phyloP scores from a whole-genome alignment of 2,888 invertebrate genomes.

The Habrosyne pyritoides region DNA sequence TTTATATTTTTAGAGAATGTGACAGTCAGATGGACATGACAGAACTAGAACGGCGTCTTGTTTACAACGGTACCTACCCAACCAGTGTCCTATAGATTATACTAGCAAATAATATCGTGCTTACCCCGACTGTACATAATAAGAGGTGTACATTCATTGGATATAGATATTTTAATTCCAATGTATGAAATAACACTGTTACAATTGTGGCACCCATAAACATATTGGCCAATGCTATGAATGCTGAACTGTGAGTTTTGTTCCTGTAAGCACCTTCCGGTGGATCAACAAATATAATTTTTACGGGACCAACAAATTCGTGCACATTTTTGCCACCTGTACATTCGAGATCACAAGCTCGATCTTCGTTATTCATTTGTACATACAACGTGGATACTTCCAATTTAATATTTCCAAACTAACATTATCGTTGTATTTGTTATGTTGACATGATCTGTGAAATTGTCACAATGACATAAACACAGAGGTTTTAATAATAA shows the following conservation, averaged over 20 bases:
- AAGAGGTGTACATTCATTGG: conserved; percentile 45
- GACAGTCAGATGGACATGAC: too few relatives aligned
- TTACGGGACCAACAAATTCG: conserved; percentile 63
- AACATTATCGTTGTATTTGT: neutral
- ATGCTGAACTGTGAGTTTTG: conserved; percentile 38
- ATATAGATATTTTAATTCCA: conserved; percentile 32
- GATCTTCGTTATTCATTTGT: conserved; percentile 15
- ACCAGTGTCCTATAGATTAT: too few relatives aligned
- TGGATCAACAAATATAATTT: conserved; percentile 58
- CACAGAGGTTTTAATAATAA: neutral
- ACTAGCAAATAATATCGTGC: conserved; percentile 18
- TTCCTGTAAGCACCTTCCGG: conserved; percentile 32
- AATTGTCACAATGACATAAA: too few relatives aligned
- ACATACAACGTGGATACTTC: neutral
- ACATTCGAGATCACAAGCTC: conserved; percentile 52
- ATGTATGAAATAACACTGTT: conserved; percentile 40
- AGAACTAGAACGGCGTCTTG: too few relatives aligned
- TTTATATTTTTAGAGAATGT: too few relatives aligned
- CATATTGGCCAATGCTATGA: conserved; percentile 45
- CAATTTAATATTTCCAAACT: neutral
- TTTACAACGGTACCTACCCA: too few relatives aligned
- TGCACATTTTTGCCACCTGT: conserved; percentile 23
- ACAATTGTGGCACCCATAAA: conserved; percentile 45
- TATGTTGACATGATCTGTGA: neutral
- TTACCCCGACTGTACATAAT: conserved; percentile 58